These are phyloP conservation scores for Xiphophorus hellerii DNA, from an alignment of 2,113 vertebrate genomes.

Conservation along the genomic window DNA sequence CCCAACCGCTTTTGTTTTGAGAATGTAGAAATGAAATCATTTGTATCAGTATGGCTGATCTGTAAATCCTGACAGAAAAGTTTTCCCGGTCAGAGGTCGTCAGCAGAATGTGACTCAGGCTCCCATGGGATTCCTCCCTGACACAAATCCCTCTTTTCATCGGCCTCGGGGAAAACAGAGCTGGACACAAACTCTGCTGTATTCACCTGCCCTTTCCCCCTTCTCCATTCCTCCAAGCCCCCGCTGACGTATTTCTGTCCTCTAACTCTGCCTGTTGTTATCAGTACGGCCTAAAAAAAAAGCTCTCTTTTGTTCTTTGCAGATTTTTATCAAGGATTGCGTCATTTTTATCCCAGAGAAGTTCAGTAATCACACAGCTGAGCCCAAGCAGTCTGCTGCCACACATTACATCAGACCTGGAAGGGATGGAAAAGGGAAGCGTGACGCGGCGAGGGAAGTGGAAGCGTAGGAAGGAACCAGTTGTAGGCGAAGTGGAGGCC, in stretches of 20 bases:
- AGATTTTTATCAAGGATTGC: conserved; percentile 42
- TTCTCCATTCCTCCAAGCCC: neutral
- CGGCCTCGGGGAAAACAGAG: conserved; percentile 6
- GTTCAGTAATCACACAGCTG: conserved; percentile 24
- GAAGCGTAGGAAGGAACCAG: conserved; percentile 20
- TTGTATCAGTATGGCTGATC: neutral
- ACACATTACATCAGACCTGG: conserved; percentile 23
- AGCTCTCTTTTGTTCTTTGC: conserved; percentile 50
- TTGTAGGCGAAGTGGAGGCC: conserved; percentile 3
- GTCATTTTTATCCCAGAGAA: conserved; percentile 45
- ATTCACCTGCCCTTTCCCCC: conserved; percentile 40
- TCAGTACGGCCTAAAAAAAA: conserved; percentile 1
- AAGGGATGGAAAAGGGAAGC: conserved; percentile 8
- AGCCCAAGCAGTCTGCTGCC: conserved; percentile 3
- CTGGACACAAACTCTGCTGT: conserved; percentile 6
- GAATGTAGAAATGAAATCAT: neutral
- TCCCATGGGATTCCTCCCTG: conserved; percentile 32
- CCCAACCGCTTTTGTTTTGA: neutral
- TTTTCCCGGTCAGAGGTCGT: conserved; percentile 30
- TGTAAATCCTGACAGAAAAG: neutral
- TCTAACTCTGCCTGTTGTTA: neutral
- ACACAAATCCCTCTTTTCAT: conserved; percentile 54
- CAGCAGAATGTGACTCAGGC: conserved; percentile 36
- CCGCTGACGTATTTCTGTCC: conserved; percentile 12
- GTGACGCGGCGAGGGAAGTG: neutral